These are phyloP conservation scores for Mugil cephalus DNA, from an alignment of 2,113 vertebrate species.

Conservation along the genomic window DNA sequence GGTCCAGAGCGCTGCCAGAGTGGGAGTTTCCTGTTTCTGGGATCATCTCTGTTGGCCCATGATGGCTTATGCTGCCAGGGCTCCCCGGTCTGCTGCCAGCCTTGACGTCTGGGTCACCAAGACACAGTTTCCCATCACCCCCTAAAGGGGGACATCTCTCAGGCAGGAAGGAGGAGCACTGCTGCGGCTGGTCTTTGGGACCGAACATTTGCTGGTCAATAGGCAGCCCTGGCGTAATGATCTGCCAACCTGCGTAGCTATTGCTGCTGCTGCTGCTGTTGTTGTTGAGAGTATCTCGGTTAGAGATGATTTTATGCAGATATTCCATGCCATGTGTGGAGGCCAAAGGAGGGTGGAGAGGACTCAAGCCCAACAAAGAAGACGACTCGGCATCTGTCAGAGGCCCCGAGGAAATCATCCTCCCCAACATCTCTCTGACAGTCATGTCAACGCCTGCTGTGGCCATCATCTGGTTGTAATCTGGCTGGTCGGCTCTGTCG, in stretches of 20 bases:
- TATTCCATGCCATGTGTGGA: slow-evolving; percentile 94
- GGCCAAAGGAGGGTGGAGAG: slow-evolving; percentile 91
- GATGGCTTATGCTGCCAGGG: slow-evolving; percentile 90
- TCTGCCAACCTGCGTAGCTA: slow-evolving; percentile 96
- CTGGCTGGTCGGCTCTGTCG: slow-evolving; percentile 88
- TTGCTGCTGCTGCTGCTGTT: slow-evolving; percentile 87
- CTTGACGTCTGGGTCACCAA: slow-evolving; percentile 91
- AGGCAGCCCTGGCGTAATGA: slow-evolving; percentile 92
- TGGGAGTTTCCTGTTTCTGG: slow-evolving; percentile 89
- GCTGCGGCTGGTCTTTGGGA: slow-evolving; percentile 86
- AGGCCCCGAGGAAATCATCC: slow-evolving; percentile 89
- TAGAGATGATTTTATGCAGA: slow-evolving; percentile 91
- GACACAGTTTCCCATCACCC: slow-evolving; percentile 89
- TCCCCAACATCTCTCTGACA: slow-evolving; percentile 94
- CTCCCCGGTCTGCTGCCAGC: slow-evolving; percentile 92
- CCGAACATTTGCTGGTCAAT: slow-evolving; percentile 92
- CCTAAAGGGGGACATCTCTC: slow-evolving; percentile 84
- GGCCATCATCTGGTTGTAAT: slow-evolving; percentile 90
- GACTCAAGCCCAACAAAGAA: slow-evolving; percentile 90
- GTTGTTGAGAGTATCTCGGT: slow-evolving; percentile 90
- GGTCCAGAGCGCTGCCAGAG: slow-evolving; percentile 89
- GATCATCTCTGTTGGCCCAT: slow-evolving; percentile 90
- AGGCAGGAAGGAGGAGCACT: slow-evolving; percentile 77
- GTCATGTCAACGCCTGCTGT: slow-evolving; percentile 91
- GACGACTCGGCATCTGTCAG: slow-evolving; percentile 90